Percentiles rank a stretch among this genome's conserved stretches.
Evolutionary conservation across 2,113 vertebrate species (phyloP).

Genomic region (Lycaon pictus): DNA sequence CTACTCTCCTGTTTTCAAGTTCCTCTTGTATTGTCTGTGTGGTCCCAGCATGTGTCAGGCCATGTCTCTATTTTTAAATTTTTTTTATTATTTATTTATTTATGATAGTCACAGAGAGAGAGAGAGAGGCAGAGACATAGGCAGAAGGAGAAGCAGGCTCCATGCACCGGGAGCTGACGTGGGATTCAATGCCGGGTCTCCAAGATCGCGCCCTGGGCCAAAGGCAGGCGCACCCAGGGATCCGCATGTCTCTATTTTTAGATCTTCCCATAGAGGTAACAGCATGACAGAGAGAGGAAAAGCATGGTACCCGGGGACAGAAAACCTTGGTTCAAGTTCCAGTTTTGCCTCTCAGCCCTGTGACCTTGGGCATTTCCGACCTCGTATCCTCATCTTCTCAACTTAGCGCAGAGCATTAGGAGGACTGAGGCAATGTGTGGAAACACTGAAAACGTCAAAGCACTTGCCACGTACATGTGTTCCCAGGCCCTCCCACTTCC

Average conservation of each 20-base stretch:
- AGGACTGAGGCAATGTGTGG: not conserved
- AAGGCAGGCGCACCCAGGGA: too few species aligned
- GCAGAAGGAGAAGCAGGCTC: too few species aligned
- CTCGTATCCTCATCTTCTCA: slow-evolving; percentile 30
- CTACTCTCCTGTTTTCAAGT: not conserved
- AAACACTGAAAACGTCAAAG: slow-evolving; percentile 3
- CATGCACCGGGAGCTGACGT: too few species aligned
- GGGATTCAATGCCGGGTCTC: too few species aligned
- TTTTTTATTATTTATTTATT: too few species aligned
- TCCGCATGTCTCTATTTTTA: not conserved
- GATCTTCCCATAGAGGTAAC: not conserved
- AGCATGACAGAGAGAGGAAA: not conserved
- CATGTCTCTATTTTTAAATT: not conserved
- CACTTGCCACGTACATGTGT: not conserved
- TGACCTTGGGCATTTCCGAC: slow-evolving; percentile 21
- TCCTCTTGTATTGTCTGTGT: not conserved
- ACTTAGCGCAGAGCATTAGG: not conserved
- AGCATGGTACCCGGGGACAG: not conserved
- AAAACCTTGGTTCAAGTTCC: not conserved
- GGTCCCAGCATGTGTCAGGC: not conserved
- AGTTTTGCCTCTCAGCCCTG: not conserved
- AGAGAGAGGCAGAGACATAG: too few species aligned
- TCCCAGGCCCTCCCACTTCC: not conserved
- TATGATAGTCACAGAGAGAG: too few species aligned
- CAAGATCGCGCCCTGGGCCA: too few species aligned